Conservation (phyloP, 23 tunicate genomes). For the Halocynthia aurantium region DNA sequence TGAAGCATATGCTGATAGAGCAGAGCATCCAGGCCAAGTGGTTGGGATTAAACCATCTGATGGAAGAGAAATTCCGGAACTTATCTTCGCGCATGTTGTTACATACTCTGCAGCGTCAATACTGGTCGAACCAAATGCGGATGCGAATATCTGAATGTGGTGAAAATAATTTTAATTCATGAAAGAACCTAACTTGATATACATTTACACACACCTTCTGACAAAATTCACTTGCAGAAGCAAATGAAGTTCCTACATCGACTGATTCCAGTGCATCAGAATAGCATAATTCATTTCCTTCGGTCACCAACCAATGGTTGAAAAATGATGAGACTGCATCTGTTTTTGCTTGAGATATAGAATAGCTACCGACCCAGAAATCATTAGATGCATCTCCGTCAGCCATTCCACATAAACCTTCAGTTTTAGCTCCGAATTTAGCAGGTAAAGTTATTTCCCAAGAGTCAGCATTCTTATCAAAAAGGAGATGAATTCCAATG, state of each 20-base stretch:
- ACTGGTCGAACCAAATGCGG: conserved; percentile 22
- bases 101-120: conserved; percentile 66
- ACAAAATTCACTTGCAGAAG: neutral
- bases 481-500: conserved; percentile 57
- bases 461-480: conserved; percentile 59
- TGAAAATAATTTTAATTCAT: neutral
- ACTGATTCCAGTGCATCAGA: conserved; percentile 50
- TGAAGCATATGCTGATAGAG: conserved; percentile 62
- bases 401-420: conserved; percentile 97
- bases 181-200: neutral
- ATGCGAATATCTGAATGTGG: conserved; percentile 14
- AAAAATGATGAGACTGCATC: conserved; percentile 55
- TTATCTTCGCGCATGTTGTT: conserved; percentile 62
- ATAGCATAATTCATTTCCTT: conserved; percentile 19
- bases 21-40: conserved; percentile 94
- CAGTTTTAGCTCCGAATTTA: conserved; percentile 78
- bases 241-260: neutral
- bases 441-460: conserved; percentile 85
- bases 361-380: conserved; percentile 79
- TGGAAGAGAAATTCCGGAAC: conserved; percentile 48
- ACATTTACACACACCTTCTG: neutral
- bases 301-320: conserved; percentile 66
- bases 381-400: conserved; percentile 89
- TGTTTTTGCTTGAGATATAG: conserved; percentile 27
- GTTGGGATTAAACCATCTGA: conserved; percentile 34